Conservation (phyloP, 2,888 invertebrate species). For the Polyommatus iphigenia region DNA sequence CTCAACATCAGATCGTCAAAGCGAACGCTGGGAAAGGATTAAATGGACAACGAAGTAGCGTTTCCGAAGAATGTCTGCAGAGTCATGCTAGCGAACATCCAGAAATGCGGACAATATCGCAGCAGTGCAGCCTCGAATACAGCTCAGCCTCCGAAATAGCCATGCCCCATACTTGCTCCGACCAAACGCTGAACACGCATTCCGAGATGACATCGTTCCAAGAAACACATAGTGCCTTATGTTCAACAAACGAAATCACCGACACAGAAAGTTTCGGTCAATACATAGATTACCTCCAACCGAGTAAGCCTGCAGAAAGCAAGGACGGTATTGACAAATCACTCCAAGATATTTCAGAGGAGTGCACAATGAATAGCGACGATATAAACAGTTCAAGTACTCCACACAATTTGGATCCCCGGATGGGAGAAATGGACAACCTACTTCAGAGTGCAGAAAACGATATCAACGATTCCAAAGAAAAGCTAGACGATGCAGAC, state of each 20-base stretch:
- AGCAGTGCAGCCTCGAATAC: slow-evolving; percentile 86
- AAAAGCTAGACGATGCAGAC: slow-evolving; percentile 59
- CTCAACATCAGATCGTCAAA: slow-evolving; percentile 79
- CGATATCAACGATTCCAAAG: slow-evolving; percentile 55
- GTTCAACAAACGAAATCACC: slow-evolving; percentile 74
- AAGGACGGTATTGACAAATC: slow-evolving; percentile 66
- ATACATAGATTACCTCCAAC: slow-evolving; percentile 72
- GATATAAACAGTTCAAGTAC: slow-evolving; percentile 62
- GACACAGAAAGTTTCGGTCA: slow-evolving; percentile 77
- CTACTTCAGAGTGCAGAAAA: slow-evolving; percentile 55
- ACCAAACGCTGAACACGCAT: slow-evolving; percentile 73
- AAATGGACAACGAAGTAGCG: slow-evolving; percentile 64
- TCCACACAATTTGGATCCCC: slow-evolving; percentile 55
- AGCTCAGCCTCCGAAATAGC: slow-evolving; percentile 81
- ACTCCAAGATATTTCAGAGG: slow-evolving; percentile 71
- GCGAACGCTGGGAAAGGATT: slow-evolving; percentile 59
- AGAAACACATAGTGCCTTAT: slow-evolving; percentile 73
- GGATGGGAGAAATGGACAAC: slow-evolving; percentile 58
- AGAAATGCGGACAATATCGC: slow-evolving; percentile 83
- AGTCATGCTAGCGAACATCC: slow-evolving; percentile 68
- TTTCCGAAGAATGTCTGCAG: slow-evolving; percentile 71
- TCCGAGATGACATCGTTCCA: slow-evolving; percentile 74
- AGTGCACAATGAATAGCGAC: slow-evolving; percentile 72
- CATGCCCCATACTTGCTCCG: slow-evolving; percentile 75
- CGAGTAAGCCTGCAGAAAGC: slow-evolving; percentile 58